Conservation (phyloP, 2,113 vertebrate species). For the Falcunculus frontatus region DNA sequence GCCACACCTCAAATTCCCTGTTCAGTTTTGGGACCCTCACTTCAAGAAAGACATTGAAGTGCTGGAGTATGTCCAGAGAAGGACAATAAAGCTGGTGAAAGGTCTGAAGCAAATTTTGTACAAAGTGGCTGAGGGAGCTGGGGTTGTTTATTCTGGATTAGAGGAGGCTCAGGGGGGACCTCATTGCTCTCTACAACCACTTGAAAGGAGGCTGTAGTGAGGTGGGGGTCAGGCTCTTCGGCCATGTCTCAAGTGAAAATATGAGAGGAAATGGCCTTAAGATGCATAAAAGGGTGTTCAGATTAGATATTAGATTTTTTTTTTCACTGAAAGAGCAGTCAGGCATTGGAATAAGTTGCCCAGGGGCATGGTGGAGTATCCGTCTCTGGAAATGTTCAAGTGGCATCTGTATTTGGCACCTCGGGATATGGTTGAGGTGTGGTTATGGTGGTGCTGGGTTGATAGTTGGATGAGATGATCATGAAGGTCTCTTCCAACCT, state of each 20-base stretch:
- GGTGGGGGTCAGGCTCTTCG: background rate
- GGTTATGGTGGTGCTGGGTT: background rate
- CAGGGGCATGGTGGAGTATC: too few species aligned
- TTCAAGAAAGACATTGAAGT: background rate
- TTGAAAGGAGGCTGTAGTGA: background rate
- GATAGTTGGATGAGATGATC: rapidly evolving
- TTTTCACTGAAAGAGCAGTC: background rate
- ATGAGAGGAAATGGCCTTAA: background rate
- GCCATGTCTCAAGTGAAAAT: background rate
- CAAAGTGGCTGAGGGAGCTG: background rate
- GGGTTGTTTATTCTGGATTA: background rate
- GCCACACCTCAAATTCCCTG: background rate
- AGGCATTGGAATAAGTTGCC: background rate
- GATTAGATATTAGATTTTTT: background rate
- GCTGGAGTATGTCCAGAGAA: background rate
- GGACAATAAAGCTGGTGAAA: background rate
- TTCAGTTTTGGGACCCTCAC: background rate
- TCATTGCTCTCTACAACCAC: background rate
- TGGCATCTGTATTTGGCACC: background rate
- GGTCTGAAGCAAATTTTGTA: background rate
- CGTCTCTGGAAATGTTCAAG: background rate
- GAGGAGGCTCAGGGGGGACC: background rate
- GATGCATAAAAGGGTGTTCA: background rate
- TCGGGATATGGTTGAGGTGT: background rate
- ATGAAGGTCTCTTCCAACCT: background rate